Percentiles rank a stretch among this genome's conserved stretches.
Evolutionary conservation across 2,888 invertebrate species (phyloP).

Genomic region (Brenthis hecate): DNA sequence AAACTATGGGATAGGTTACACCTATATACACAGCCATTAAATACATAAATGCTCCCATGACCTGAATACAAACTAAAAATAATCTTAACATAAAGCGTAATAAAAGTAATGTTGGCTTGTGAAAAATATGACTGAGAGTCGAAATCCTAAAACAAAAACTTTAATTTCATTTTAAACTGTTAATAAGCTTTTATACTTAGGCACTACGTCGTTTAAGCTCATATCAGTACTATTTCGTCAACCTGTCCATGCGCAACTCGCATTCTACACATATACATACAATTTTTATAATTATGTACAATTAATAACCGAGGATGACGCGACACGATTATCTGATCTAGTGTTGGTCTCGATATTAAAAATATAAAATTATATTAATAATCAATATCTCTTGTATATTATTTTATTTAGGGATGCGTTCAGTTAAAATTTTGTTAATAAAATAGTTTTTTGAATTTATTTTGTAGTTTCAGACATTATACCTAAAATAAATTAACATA

Average conservation of each 20-base stretch:
- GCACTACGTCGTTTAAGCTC: constrained; percentile 86
- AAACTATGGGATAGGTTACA: constrained; percentile 32
- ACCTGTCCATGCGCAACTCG: constrained; percentile 74
- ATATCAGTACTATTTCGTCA: constrained; percentile 83
- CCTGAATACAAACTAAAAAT: constrained; percentile 17
- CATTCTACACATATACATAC: constrained; percentile 74
- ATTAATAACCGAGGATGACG: constrained; percentile 43
- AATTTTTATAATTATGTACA: constrained; percentile 72
- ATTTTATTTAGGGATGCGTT: not conserved
- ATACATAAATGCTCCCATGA: constrained; percentile 39
- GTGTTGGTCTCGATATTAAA: constrained; percentile 7
- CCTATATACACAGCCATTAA: constrained; percentile 40
- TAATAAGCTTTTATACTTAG: constrained; percentile 82
- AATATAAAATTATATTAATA: not conserved
- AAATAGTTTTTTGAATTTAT: too few relatives aligned
- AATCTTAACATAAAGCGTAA: constrained; percentile 3
- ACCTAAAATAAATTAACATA: too few relatives aligned
- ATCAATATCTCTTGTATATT: not conserved
- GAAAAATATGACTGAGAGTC: not conserved
- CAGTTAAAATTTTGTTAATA: too few relatives aligned
- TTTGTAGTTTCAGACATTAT: too few relatives aligned
- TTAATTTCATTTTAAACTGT: constrained; percentile 54
- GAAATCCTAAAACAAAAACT: constrained; percentile 32
- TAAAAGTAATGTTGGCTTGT: not conserved
- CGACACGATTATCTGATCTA: constrained; percentile 34